Conservation (phyloP, 2,113 vertebrate genomes). For the Tachycineta bicolor region DNA sequence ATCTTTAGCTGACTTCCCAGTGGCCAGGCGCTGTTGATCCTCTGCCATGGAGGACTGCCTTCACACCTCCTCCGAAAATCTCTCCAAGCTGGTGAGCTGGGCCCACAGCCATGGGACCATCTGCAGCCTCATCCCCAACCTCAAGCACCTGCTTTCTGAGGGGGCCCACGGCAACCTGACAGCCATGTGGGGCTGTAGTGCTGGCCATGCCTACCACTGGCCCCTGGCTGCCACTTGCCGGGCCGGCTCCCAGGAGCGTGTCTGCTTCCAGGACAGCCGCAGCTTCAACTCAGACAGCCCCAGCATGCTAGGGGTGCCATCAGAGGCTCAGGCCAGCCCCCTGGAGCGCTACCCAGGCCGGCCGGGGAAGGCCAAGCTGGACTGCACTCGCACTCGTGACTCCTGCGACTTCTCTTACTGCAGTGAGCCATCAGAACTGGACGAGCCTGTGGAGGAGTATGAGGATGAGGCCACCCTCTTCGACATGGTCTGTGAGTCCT, state of each 20-base stretch:
- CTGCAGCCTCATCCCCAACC: slow-evolving; percentile 89
- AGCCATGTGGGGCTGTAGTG: slow-evolving; percentile 87
- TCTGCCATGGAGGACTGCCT: slow-evolving; percentile 87
- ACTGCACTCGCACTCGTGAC: slow-evolving; percentile 79
- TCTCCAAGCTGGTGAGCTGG: slow-evolving; percentile 92
- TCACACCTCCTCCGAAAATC: slow-evolving; percentile 88
- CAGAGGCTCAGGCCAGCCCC: slow-evolving; percentile 79
- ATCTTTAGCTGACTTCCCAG: slow-evolving; percentile 33
- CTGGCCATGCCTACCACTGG: slow-evolving; percentile 92
- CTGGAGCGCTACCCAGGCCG: slow-evolving; percentile 80
- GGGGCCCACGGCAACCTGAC: slow-evolving; percentile 84
- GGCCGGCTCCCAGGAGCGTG: slow-evolving; percentile 81
- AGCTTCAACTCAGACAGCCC: slow-evolving; percentile 84
- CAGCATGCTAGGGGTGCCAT: slow-evolving; percentile 80
- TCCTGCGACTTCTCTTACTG: slow-evolving; percentile 88
- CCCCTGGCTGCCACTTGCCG: slow-evolving; percentile 84
- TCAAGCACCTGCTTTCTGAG: slow-evolving; percentile 85
- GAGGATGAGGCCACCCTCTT: slow-evolving; percentile 85
- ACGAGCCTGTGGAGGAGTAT: slow-evolving; percentile 84
- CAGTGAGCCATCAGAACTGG: slow-evolving; percentile 85
- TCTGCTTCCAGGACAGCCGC: slow-evolving; percentile 84
- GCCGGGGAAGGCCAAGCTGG: slow-evolving; percentile 77
- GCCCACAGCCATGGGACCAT: slow-evolving; percentile 93
- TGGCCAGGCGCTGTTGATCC: slow-evolving; percentile 50
- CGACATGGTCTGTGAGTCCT: slow-evolving; percentile 88